A percentile compares a stretch with the other conserved stretches of the same genome.
phyloP scores from a whole-genome alignment of 2,113 vertebrate genomes.

The Eurystomus gularis region DNA sequence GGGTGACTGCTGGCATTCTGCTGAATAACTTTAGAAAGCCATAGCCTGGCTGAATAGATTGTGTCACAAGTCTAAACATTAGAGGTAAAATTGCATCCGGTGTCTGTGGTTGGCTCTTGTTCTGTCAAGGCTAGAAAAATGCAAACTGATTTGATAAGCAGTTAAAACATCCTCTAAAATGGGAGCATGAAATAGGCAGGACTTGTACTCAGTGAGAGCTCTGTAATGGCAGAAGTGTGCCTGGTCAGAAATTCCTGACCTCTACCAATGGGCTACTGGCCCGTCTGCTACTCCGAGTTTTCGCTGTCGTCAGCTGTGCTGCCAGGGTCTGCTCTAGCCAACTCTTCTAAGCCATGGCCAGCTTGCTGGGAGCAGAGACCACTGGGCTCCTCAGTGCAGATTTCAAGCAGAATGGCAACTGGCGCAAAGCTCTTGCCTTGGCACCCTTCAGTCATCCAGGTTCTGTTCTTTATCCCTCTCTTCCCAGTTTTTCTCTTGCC shows the following conservation, averaged over 20 bases:
- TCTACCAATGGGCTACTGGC: background rate
- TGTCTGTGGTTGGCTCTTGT: background rate
- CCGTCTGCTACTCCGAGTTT: background rate
- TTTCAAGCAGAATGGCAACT: constrained; percentile 58
- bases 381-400: constrained; percentile 29
- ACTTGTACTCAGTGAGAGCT: background rate
- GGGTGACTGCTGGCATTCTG: constrained; percentile 3
- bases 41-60: background rate
- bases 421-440: constrained; percentile 25
- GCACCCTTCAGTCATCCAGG: constrained; percentile 49
- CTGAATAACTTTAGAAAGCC: background rate
- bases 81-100: background rate
- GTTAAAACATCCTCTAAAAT: background rate
- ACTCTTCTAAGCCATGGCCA: constrained; percentile 28
- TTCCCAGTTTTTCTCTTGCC: constrained; percentile 49
- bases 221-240: background rate
- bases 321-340: constrained; percentile 38
- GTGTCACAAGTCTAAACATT: background rate
- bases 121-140: constrained; percentile 12
- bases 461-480: constrained; percentile 63
- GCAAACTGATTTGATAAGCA: background rate
- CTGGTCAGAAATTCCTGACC: background rate
- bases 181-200: background rate
- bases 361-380: constrained; percentile 47
- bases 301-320: constrained; percentile 8